These are phyloP conservation scores for Eulacestoma nigropectus DNA, from an alignment of 2,113 vertebrate species.

Conservation along the genomic window DNA sequence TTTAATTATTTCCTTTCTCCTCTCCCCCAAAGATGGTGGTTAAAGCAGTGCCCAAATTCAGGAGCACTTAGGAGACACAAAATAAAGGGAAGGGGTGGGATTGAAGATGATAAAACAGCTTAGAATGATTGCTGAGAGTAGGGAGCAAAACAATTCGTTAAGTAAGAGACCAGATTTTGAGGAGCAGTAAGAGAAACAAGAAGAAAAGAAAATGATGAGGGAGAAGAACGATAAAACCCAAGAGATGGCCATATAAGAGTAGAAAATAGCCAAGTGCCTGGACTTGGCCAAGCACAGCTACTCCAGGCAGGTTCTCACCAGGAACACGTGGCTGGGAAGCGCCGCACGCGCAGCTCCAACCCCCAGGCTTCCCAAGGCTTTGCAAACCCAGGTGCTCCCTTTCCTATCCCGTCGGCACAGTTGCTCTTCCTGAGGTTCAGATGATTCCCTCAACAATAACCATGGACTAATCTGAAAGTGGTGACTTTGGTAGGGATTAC, in stretches of 20 bases:
- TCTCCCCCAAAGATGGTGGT: background rate
- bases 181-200: background rate
- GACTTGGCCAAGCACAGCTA: background rate
- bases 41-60: background rate
- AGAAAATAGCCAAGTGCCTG: background rate
- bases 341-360: background rate
- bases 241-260: background rate
- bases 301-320: background rate
- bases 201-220: background rate
- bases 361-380: background rate
- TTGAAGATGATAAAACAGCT: background rate
- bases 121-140: background rate
- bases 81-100: background rate
- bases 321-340: no score
- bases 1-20: background rate
- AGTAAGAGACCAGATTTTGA: background rate
- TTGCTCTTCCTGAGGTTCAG: background rate
- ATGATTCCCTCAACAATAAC: background rate
- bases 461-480: background rate
- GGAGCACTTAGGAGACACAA: background rate
- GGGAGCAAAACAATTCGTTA: background rate
- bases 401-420: background rate
- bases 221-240: background rate
- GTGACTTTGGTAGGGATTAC: background rate
- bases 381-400: background rate